A percentile compares a stretch with the other conserved stretches of the same genome.
phyloP scores from a whole-genome alignment of 2,113 vertebrate species.

The Tragelaphus scriptus region DNA sequence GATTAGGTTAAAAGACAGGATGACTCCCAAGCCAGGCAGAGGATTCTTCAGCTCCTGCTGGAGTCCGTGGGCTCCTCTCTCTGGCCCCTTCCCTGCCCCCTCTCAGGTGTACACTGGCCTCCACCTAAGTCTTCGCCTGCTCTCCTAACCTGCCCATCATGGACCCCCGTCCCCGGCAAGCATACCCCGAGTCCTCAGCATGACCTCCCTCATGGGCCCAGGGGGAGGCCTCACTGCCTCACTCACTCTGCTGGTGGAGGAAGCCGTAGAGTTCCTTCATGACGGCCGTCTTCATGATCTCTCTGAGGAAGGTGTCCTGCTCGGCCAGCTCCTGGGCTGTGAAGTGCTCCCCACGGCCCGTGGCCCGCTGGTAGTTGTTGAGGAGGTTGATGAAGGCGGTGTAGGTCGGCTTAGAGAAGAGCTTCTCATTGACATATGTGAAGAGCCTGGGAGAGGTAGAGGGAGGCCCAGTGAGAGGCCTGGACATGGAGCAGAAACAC shows the following conservation, averaged over 20 bases:
- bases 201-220: rapidly evolving
- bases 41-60: background rate
- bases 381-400: slow-evolving; percentile 86
- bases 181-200: rapidly evolving
- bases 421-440: slow-evolving; percentile 83
- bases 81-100: background rate
- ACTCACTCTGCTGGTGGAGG: slow-evolving; percentile 86
- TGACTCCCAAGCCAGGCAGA: background rate
- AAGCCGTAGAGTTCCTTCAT: slow-evolving; percentile 88
- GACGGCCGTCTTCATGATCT: slow-evolving; percentile 87
- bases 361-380: slow-evolving; percentile 90
- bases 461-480: background rate
- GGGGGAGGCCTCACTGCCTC: background rate
- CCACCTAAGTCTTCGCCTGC: background rate
- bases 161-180: background rate
- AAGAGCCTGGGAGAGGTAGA: slow-evolving; percentile 82
- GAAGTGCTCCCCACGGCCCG: slow-evolving; percentile 85
- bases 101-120: background rate
- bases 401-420: slow-evolving; percentile 91
- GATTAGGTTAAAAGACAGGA: background rate
- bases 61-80: background rate
- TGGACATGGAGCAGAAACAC: background rate
- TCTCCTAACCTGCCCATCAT: background rate
- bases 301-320: slow-evolving; percentile 86
- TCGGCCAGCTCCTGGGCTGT: slow-evolving; percentile 84